Percentiles rank a stretch among this genome's conserved stretches.
These are phyloP conservation scores for Nothocercus julius DNA, from an alignment of 2,113 vertebrate genomes.

Conservation along the genomic window DNA sequence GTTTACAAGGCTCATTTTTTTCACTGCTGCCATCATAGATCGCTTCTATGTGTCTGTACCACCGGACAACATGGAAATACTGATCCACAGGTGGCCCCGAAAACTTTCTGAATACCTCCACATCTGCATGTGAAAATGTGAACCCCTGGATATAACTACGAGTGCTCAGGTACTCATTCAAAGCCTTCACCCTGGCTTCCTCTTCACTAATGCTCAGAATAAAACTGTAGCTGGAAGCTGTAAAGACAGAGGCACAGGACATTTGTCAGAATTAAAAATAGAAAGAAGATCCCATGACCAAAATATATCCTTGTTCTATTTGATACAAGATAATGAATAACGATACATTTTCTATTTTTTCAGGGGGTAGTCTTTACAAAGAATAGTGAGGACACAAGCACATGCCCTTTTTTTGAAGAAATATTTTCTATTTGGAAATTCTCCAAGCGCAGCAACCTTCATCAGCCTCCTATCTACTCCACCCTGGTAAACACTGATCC, in stretches of 20 bases:
- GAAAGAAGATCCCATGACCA: constrained; percentile 32
- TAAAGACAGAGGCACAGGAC: constrained; percentile 85
- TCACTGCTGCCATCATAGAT: constrained; percentile 80
- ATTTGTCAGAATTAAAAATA: constrained; percentile 50
- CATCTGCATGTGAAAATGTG: constrained; percentile 88
- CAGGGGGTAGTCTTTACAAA: neutral
- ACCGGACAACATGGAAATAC: constrained; percentile 91
- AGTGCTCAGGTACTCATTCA: constrained; percentile 90
- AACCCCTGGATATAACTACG: constrained; percentile 95
- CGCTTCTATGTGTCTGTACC: constrained; percentile 93
- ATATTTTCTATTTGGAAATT: neutral
- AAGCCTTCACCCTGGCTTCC: constrained; percentile 82
- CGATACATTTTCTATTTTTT: neutral
- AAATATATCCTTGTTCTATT: constrained; percentile 30
- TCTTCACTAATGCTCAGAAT: constrained; percentile 90
- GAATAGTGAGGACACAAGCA: neutral
- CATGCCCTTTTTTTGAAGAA: neutral
- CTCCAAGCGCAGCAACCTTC: neutral
- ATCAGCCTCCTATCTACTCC: neutral
- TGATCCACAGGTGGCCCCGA: constrained; percentile 83
- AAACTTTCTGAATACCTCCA: constrained; percentile 86
- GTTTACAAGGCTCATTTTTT: constrained; percentile 78
- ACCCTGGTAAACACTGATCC: neutral
- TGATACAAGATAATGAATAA: neutral
- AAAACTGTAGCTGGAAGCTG: constrained; percentile 90